phyloP scores from a whole-genome alignment of 2,797 vertebrate species.

The Premnoplex brunnescens region DNA sequence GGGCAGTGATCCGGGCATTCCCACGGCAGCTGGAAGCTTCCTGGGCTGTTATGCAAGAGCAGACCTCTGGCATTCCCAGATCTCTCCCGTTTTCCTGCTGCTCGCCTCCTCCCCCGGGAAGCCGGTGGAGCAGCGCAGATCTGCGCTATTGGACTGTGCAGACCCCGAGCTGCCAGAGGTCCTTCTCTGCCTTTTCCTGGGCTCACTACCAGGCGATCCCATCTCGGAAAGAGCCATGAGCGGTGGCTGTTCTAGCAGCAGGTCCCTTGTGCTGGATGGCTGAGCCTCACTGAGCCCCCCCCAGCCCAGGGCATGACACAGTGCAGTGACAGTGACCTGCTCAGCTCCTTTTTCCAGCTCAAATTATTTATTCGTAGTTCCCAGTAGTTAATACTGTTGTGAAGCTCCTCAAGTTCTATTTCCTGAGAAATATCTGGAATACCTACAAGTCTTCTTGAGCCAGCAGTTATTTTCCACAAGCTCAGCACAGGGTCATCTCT shows the following conservation, averaged over 20 bases:
- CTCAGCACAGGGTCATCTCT: neutral
- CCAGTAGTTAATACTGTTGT: fast-evolving
- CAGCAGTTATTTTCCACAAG: neutral
- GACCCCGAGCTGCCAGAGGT: neutral
- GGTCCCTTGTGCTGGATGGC: neutral
- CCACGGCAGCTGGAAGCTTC: neutral
- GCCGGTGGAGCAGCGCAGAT: neutral
- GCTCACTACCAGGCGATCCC: neutral
- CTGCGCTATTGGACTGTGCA: neutral
- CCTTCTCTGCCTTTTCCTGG: neutral
- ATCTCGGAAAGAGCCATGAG: fast-evolving
- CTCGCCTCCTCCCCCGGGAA: neutral
- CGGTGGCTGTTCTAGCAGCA: fast-evolving
- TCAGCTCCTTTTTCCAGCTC: neutral
- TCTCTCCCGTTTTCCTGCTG: neutral
- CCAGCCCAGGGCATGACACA: neutral
- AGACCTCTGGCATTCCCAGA: neutral
- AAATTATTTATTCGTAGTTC: neutral
- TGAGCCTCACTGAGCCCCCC: fast-evolving
- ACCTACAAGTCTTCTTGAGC: neutral
- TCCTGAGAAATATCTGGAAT: neutral
- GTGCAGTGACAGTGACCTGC: neutral
- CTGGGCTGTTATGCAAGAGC: neutral
- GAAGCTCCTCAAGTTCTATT: fast-evolving
- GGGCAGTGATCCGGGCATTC: neutral